Percentiles rank a stretch among this genome's conserved stretches.
phyloP scores from a whole-genome alignment of 2,113 vertebrate genomes.

The Emydocephalus ijimae region DNA sequence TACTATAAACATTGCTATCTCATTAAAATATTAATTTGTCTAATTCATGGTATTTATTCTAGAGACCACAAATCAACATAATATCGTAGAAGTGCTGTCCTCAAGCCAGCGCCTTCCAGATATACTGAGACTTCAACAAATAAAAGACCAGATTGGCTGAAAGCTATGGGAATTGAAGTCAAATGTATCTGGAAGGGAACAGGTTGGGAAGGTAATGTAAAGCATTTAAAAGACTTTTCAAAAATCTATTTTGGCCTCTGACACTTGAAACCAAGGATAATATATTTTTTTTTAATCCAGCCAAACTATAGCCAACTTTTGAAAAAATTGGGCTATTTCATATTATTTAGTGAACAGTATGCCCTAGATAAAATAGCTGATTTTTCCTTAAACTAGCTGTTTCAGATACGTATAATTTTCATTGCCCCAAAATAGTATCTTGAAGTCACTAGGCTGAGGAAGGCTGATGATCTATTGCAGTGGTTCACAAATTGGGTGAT shows the following conservation, averaged over 20 bases:
- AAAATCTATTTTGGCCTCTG: background rate
- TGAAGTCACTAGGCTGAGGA: too few relatives aligned
- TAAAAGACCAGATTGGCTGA: background rate
- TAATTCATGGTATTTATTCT: background rate
- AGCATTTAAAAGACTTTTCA: background rate
- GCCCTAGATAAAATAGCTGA: background rate
- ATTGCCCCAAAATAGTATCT: background rate
- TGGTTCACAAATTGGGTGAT: too few relatives aligned
- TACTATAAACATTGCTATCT: background rate
- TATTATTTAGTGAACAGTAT: background rate
- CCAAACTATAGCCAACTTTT: background rate
- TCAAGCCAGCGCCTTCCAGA: background rate
- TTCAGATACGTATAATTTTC: background rate
- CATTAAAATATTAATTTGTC: background rate
- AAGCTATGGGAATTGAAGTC: background rate
- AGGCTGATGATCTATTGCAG: background rate
- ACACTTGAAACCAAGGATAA: background rate
- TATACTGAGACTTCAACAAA: background rate
- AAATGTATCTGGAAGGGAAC: background rate
- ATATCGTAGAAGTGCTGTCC: background rate
- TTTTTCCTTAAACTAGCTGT: background rate
- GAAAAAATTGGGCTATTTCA: background rate
- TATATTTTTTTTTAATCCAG: background rate
- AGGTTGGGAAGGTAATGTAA: background rate
- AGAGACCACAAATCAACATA: background rate